Percentiles rank a stretch among this genome's conserved stretches.
These are phyloP conservation scores for Pogoniulus pusillus DNA, from an alignment of 2,797 vertebrate species.

Conservation along the genomic window DNA sequence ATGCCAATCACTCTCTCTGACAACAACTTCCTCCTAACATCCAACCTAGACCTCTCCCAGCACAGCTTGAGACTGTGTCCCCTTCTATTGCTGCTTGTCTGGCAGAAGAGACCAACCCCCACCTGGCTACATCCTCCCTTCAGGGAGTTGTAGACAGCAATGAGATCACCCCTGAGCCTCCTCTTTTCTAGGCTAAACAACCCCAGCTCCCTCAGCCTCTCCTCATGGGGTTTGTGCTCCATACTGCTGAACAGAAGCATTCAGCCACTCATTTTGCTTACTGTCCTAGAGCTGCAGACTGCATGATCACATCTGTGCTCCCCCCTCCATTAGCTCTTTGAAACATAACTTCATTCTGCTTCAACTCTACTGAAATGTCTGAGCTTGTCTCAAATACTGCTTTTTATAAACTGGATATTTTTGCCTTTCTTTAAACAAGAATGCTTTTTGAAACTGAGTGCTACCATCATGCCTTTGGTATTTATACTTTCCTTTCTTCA, in stretches of 20 bases:
- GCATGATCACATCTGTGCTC: not conserved
- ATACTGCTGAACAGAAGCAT: not conserved
- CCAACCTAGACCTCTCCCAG: too few relatives aligned
- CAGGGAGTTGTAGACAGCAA: too few relatives aligned
- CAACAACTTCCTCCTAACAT: too few relatives aligned
- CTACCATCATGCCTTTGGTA: not conserved
- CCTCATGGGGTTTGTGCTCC: too few relatives aligned
- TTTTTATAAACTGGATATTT: not conserved
- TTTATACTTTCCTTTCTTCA: constrained; percentile 3
- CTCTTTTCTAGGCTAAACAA: too few relatives aligned
- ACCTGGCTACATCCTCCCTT: too few relatives aligned
- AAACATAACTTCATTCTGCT: not conserved
- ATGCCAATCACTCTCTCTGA: too few relatives aligned
- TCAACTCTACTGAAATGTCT: not conserved
- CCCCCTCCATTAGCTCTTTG: not conserved
- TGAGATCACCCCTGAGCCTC: too few relatives aligned
- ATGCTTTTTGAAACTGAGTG: not conserved
- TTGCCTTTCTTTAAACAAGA: not conserved
- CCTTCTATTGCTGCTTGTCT: too few relatives aligned
- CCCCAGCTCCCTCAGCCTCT: too few relatives aligned
- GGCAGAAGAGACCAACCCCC: too few relatives aligned
- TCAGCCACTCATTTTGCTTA: not conserved
- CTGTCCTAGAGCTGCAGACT: not conserved
- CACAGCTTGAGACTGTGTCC: too few relatives aligned
- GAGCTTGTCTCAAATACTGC: not conserved